Conservation (phyloP, 1,140 invertebrate species). For the Elymnias hypermnestra region DNA sequence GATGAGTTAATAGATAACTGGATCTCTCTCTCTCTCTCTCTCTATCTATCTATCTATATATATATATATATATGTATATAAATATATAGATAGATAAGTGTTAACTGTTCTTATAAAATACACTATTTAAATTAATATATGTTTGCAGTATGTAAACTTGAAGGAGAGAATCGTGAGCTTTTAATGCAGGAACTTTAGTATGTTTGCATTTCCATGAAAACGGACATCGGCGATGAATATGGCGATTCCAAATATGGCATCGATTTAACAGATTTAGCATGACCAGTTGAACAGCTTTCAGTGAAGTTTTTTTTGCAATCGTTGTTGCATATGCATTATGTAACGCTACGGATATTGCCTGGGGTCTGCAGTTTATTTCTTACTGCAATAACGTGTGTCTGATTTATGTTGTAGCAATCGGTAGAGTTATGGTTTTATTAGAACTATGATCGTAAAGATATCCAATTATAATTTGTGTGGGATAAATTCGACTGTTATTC, state of each 20-base stretch:
- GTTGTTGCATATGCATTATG: constrained; percentile 24
- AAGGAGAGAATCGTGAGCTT: constrained; percentile 12
- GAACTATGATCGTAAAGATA: constrained; percentile 10
- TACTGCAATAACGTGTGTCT: constrained; percentile 35
- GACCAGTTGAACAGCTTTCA: constrained; percentile 52
- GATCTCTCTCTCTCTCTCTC: too few species aligned
- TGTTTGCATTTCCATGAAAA: constrained; percentile 21
- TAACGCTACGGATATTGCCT: constrained; percentile 10
- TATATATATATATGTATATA: too few species aligned
- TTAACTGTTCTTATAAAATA: too few species aligned
- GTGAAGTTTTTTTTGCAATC: constrained; percentile 48
- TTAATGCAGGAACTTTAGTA: constrained; percentile 25
- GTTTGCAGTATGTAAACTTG: constrained; percentile 12
- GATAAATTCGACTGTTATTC: not conserved
- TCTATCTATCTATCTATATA: too few species aligned
- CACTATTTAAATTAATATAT: too few species aligned
- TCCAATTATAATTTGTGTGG: not conserved
- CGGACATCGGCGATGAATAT: constrained; percentile 22
- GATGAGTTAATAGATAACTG: too few species aligned
- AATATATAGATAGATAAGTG: too few species aligned
- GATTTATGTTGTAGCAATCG: constrained; percentile 29
- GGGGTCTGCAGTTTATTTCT: constrained; percentile 24
- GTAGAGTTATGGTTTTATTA: constrained; percentile 16
- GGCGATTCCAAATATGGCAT: constrained; percentile 37
- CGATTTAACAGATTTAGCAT: constrained; percentile 56